A percentile compares a stretch with the other conserved stretches of the same genome.
These are phyloP conservation scores for Aphidoletes aphidimyza DNA, from an alignment of 2,888 invertebrate species.

Conservation along the genomic window DNA sequence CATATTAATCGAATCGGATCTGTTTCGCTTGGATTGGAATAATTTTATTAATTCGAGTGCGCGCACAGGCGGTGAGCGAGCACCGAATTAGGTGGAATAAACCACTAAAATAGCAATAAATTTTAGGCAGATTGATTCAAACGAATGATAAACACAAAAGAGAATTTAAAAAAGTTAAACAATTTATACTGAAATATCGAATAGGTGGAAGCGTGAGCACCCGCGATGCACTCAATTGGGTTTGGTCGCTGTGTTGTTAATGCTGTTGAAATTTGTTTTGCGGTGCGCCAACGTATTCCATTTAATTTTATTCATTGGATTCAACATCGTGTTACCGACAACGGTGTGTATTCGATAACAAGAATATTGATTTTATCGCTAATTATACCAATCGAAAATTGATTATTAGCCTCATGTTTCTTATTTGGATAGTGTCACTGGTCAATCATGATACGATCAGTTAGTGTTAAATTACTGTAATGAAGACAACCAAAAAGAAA, in stretches of 20 bases:
- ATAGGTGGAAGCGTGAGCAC: slow-evolving; percentile 17
- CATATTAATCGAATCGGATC: not conserved
- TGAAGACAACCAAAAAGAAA: not conserved
- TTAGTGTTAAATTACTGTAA: not conserved
- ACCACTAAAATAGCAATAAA: slow-evolving; percentile 53
- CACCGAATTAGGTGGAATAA: not conserved
- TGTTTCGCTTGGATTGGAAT: slow-evolving; percentile 36
- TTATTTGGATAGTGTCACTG: too few relatives aligned
- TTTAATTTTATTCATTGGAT: slow-evolving; percentile 40
- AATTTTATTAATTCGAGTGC: slow-evolving; percentile 45
- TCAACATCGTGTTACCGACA: not conserved
- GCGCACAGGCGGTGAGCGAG: slow-evolving; percentile 21
- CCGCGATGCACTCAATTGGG: not conserved
- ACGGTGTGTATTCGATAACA: slow-evolving; percentile 39
- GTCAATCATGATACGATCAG: not conserved
- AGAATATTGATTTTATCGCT: slow-evolving; percentile 41
- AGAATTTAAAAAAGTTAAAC: slow-evolving; percentile 49
- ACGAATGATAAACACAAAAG: slow-evolving; percentile 23
- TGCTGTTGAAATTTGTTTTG: not conserved
- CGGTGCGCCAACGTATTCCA: not conserved
- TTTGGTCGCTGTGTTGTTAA: not conserved
- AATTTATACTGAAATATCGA: slow-evolving; percentile 7
- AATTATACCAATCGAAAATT: not conserved
- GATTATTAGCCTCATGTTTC: not conserved
- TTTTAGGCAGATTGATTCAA: slow-evolving; percentile 20